Conservation (phyloP, 92 coral and sea anemone genomes). For the Epizoanthus stellaris region DNA sequence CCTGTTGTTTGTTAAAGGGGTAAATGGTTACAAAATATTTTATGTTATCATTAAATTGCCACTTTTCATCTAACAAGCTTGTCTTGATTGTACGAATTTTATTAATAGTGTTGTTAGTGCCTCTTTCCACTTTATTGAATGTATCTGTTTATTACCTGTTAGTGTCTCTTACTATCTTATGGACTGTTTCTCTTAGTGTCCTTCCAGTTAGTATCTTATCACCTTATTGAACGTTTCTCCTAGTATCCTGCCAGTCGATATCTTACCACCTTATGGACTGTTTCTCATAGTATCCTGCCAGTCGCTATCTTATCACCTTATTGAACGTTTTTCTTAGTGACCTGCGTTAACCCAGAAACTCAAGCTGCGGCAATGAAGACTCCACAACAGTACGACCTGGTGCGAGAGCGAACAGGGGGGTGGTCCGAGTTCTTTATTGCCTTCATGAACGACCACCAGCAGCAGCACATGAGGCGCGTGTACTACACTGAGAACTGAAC, state of each 20-base stretch:
- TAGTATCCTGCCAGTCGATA: background rate
- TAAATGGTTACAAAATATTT: too few species aligned
- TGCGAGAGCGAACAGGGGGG: constrained; percentile 88
- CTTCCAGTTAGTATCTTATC: background rate
- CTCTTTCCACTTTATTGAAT: too few species aligned
- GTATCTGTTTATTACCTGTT: too few species aligned
- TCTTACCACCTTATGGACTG: background rate
- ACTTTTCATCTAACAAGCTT: too few species aligned
- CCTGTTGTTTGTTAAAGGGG: too few species aligned
- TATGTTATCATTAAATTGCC: too few species aligned
- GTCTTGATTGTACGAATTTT: too few species aligned
- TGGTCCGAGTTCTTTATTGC: constrained; percentile 84
- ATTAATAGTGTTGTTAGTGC: too few species aligned
- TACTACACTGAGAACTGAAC: constrained; percentile 46
- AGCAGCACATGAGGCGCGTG: constrained; percentile 71
- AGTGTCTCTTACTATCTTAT: background rate
- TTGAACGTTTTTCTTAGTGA: constrained; percentile 40
- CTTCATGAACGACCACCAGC: constrained; percentile 78
- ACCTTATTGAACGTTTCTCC: background rate
- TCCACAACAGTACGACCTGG: constrained; percentile 76
- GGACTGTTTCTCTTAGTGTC: background rate
- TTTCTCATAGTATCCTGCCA: background rate
- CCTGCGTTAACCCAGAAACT: constrained; percentile 72
- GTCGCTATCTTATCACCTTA: background rate
- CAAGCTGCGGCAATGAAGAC: constrained; percentile 62